These are phyloP conservation scores for Rhodeus uyekii DNA, from an alignment of 2,797 vertebrate species.

Conservation along the genomic window DNA sequence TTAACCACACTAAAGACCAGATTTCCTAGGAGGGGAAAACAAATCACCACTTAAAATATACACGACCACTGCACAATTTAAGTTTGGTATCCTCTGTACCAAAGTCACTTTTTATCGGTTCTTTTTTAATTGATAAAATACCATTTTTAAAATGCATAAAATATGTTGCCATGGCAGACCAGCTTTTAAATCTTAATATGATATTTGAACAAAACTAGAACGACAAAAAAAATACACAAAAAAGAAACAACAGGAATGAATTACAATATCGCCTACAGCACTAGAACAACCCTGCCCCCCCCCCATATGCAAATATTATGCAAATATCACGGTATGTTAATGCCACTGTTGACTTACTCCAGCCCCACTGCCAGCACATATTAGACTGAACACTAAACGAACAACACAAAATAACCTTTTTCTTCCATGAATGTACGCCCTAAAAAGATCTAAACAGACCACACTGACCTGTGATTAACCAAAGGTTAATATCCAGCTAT, in stretches of 20 bases:
- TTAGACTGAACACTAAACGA: conserved; percentile 41
- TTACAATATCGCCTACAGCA: conserved; percentile 20
- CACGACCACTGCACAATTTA: conserved; percentile 29
- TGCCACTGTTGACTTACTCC: conserved; percentile 35
- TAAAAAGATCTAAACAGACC: neutral
- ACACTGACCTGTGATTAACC: neutral
- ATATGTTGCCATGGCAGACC: neutral
- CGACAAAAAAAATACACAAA: neutral
- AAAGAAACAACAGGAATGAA: conserved; percentile 3
- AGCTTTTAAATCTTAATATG: neutral
- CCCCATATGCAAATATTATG: conserved; percentile 65
- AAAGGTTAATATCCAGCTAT: neutral
- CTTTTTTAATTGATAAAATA: neutral
- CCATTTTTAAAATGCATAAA: too few species aligned
- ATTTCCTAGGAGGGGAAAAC: conserved; percentile 19
- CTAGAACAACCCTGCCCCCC: conserved; percentile 35
- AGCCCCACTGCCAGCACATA: conserved; percentile 20
- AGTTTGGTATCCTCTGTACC: neutral
- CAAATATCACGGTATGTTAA: conserved; percentile 58
- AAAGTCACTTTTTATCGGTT: neutral
- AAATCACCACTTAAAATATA: conserved; percentile 40
- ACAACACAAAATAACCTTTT: conserved; percentile 19
- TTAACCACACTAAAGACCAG: conserved; percentile 34
- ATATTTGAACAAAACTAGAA: conserved; percentile 4
- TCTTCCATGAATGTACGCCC: neutral